Base-by-base conservation (phyloP, 2,888 invertebrate species). In the Embidobia sp. region DNA sequence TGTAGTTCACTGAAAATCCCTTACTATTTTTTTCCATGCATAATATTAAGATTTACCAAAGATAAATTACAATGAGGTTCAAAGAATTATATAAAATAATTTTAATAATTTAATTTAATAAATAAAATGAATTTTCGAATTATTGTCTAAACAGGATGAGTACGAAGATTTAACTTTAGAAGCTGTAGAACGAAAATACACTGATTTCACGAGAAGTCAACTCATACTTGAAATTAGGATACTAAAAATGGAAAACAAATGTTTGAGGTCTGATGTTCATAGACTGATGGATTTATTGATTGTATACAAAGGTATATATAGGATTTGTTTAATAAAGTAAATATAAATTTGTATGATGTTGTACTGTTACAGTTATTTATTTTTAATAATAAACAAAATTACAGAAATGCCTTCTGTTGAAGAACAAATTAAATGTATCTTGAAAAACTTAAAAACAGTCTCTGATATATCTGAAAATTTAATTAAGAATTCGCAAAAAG, bases 391-490 rank as follows among this genome's bases (percentile, higher is more conserved):
- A n/a, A n/a, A n/a, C n/a, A n/a, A n/a, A n/a, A n/a, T n/a, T n/a
- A n/a, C 37, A 74, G 74, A 67, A 22, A 74, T 74, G 74, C 67
- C 74, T 26, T 67, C 53, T 10, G 53, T 74, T 10, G 67, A 67
- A 27, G 67, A 67, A 53, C 66, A 74, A 59, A 61, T 74, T 7
- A 74, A 63, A 37, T 37, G 29, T 44, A 66, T 74, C 10, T 29
- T 74, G n/a, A 59, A 66, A 53, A 74, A 74, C 4, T 53, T 74
- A 27, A 49, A 66, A 59, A 66, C 55, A 1, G 74, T 59, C 0
- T 51, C 57, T 3, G 59, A 66, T 35, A 10, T 73, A 42, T 73
- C 73, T 0, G 66, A 73, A 51, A 66, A 18, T 10, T 48, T 73
- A 5, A 26, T 66, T 5, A 51, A 37, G 8, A 57, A 66, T 40